Evolutionary conservation across 2,797 vertebrate species (phyloP), one percentile per base, ranked within the genome.

Genomic region (Molossus alvarezi): DNA sequence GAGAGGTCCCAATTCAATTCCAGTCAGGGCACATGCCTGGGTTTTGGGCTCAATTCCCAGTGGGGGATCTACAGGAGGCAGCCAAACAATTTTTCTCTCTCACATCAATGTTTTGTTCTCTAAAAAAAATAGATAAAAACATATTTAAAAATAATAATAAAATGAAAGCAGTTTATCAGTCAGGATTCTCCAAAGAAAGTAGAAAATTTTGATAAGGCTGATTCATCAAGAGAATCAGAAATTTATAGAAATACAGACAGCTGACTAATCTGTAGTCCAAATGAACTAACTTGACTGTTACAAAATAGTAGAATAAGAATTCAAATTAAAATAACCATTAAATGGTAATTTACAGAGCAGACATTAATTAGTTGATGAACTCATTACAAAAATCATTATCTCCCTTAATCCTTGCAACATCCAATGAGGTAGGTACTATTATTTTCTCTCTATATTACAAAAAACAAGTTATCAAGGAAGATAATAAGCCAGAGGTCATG

Each of bases 341-440:
- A 88, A 58, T 45, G 41, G 45, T 75, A 84, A 75, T 75, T 88
- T 71, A 82, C 1, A 58, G 3, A 80, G 14, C 23, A 77, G 51
- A 77, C 6, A 79, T 76, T 85, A 89, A 76, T 58, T 77, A 81
- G 21, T 13, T 92, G 48, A 37, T 67, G 27, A 79, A 18, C 13
- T 77, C 33, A 72, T 72, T 90, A 90, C 25, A 82, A 82, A 96
- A 95, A 90, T 94, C 62, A 86, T 90, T 67, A 60, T 45, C 65
- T 51, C 21, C 11, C 62, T 81, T 88, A 94, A 75, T 55, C 45
- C 41, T 45, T 45, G 41, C 41, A 45, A 45, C 41, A 45, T 45
- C 41, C 41, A 45, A 45, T 45, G 41, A 45, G 41, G 41, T 45
- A 45, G 41, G 41, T 45, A 45, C 41, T 45, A 45, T 45, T 45